A percentile compares a stretch with the other conserved stretches of the same genome.
phyloP scores from a whole-genome alignment of 2,113 vertebrate genomes.

The Dascyllus trimaculatus region DNA sequence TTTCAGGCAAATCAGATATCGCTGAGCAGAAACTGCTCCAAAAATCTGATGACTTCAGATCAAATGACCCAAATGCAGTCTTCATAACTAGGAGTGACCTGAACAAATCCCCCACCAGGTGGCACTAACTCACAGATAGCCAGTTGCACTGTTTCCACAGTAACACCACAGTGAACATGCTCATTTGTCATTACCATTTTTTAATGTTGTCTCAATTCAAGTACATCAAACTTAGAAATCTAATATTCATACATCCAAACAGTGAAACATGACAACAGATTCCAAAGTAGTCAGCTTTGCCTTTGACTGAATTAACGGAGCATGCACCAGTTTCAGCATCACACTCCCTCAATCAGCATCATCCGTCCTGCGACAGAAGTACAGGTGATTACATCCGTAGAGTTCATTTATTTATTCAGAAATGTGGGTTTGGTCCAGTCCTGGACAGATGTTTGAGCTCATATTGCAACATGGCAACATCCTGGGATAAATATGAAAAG shows the following conservation, averaged over 20 bases:
- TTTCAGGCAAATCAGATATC: too few relatives aligned
- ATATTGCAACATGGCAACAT: not conserved
- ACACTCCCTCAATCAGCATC: not conserved
- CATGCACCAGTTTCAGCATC: not conserved
- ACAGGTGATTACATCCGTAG: too few relatives aligned
- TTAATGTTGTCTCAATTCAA: constrained; percentile 47
- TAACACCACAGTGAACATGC: not conserved
- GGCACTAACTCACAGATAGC: not conserved
- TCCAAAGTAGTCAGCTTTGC: not conserved
- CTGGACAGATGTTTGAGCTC: constrained; percentile 8
- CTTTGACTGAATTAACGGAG: constrained; percentile 4
- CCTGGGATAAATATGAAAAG: not conserved
- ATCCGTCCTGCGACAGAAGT: too few relatives aligned
- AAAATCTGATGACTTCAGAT: too few relatives aligned
- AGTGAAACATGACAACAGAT: constrained; percentile 28
- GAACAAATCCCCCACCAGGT: not conserved
- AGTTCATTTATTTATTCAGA: not conserved
- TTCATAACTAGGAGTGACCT: not conserved
- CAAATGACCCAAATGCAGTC: too few relatives aligned
- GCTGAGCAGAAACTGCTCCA: too few relatives aligned
- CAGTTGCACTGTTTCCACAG: not conserved
- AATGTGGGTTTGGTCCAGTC: constrained; percentile 8
- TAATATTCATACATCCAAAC: constrained; percentile 30
- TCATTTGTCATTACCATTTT: constrained; percentile 11
- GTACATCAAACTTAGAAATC: constrained; percentile 40